These are phyloP conservation scores for Rhodinocichla rosea DNA, from an alignment of 2,113 vertebrate species.

Conservation along the genomic window DNA sequence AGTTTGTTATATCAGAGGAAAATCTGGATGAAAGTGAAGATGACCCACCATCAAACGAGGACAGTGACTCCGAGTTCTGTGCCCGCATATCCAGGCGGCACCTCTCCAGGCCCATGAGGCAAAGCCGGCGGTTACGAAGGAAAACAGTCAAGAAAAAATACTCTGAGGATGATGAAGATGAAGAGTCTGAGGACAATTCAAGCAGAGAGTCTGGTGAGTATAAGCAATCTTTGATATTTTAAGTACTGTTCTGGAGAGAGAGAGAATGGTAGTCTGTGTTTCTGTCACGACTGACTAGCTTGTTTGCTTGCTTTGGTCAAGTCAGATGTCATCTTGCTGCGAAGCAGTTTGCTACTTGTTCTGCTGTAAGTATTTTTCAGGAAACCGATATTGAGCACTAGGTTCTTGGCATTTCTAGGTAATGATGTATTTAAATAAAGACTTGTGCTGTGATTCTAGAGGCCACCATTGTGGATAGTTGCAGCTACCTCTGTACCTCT, in stretches of 20 bases:
- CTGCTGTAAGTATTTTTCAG: neutral
- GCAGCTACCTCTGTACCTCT: neutral
- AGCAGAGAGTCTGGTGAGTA: conserved; percentile 78
- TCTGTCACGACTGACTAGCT: neutral
- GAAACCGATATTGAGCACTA: neutral
- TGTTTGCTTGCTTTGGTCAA: neutral
- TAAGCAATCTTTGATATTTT: neutral
- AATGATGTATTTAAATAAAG: neutral
- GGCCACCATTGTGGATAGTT: neutral
- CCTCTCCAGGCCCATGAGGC: conserved; percentile 71
- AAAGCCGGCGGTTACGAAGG: conserved; percentile 76
- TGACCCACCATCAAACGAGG: conserved; percentile 80
- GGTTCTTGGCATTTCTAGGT: neutral
- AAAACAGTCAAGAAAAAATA: conserved; percentile 84
- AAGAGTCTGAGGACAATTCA: conserved; percentile 77
- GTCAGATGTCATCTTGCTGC: neutral
- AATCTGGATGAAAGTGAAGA: conserved; percentile 83
- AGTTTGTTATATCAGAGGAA: conserved; percentile 87
- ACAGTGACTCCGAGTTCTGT: conserved; percentile 80
- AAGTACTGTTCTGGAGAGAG: neutral
- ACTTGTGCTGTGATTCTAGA: neutral
- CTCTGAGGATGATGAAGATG: conserved; percentile 92
- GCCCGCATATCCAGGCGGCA: conserved; percentile 73
- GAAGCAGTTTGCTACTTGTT: neutral
- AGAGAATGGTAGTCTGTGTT: neutral